Base-by-base conservation (phyloP, 1,140 invertebrate species). In the Bombus impatiens region DNA sequence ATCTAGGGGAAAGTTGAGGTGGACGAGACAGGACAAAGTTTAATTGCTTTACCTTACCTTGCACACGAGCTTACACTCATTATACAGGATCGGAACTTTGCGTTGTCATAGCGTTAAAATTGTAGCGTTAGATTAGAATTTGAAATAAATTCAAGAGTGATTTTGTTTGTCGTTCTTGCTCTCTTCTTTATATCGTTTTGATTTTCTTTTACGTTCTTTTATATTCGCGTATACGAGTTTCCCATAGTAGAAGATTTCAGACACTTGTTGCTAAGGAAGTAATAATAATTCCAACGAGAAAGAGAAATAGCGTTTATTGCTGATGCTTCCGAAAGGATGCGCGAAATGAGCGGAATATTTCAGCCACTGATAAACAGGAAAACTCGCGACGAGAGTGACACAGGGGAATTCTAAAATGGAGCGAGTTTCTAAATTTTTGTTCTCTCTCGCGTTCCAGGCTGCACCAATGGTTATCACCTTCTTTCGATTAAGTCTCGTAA, bases 221-320 rank as follows among this genome's bases (percentile, higher is more conserved):
- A 22, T 8, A 53, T 53, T 22, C 18, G 18, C 47, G 18, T 53
- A 6, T 53, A 22, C 47, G 18, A n/a, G 28, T 4, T 62, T n/a
- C 4, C 72, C 47, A 28, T 2, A 9, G 32, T 32, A 37, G 25
- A 25, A 53, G 28, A 12, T 13, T 82, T 53, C 22, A 10, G 42
- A 84, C 86, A 90, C 89, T 90, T 90, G 89, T 90, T 90, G 89
- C 89, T 85, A 90, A 79, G 86, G 77, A 83, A 86, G 72, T 80
- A 67, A 80, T 86, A 80, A 88, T 44, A 88, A 86, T 90, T 80
- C 79, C 35, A 53, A 35, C 57, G 77, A 68, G 44, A 57, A 65
- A 44, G 70, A 82, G 79, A 57, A 44, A 81, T 65, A 70, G 67
- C 35, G 67, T 70, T 89, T 84, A 89, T 82, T 74, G 82, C 68